Percentiles rank a stretch among this genome's conserved stretches.
phyloP scores from a whole-genome alignment of 2,113 vertebrate genomes.

The Laticauda laticaudata region DNA sequence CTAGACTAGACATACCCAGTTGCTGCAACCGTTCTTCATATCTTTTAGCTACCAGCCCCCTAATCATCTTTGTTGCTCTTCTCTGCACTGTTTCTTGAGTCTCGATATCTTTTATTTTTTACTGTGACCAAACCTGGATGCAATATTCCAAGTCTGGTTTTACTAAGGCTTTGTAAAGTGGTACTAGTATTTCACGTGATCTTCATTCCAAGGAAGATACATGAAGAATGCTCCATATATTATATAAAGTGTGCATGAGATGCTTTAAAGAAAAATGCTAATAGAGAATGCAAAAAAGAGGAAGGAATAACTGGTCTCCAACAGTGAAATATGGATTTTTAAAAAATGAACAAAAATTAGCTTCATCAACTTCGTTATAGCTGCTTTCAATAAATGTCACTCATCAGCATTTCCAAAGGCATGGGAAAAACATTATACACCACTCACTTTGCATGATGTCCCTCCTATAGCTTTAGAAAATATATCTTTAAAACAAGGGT shows the following conservation, averaged over 20 bases:
- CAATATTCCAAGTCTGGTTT: too few species aligned
- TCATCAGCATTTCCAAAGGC: not conserved
- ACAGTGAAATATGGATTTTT: not conserved
- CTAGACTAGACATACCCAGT: too few species aligned
- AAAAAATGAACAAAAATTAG: not conserved
- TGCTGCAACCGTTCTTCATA: too few species aligned
- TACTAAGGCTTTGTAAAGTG: too few species aligned
- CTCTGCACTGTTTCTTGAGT: too few species aligned
- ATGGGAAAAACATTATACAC: not conserved
- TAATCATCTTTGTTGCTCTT: too few species aligned
- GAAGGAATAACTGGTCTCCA: not conserved
- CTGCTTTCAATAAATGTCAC: not conserved
- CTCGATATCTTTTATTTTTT: too few species aligned
- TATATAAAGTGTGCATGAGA: not conserved
- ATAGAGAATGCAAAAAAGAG: not conserved
- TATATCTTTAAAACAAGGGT: not conserved
- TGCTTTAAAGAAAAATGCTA: not conserved
- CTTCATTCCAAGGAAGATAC: not conserved
- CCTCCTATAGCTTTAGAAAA: not conserved
- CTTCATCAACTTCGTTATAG: not conserved
- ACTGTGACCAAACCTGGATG: too few species aligned
- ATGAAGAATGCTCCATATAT: not conserved
- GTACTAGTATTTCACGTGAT: too few species aligned
- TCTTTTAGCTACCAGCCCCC: too few species aligned
- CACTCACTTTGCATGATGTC: not conserved